phyloP scores from a whole-genome alignment of 1,140 invertebrate species.

The Gryon sp. region DNA sequence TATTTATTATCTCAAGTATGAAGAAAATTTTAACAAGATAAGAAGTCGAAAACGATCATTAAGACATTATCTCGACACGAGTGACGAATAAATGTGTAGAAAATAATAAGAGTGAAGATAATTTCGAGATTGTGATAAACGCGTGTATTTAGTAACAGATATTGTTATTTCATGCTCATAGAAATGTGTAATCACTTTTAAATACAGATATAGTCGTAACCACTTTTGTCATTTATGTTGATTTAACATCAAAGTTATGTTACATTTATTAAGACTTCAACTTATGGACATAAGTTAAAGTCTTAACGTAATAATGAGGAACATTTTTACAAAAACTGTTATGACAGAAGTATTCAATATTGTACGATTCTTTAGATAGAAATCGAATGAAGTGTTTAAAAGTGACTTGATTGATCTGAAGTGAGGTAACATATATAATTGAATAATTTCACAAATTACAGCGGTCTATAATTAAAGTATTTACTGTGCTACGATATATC shows the following conservation, averaged over 20 bases:
- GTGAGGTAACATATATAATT: constrained; percentile 7
- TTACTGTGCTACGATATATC: no score
- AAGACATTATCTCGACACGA: constrained; percentile 21
- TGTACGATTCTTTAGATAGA: constrained; percentile 12
- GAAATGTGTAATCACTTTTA: constrained; percentile 5
- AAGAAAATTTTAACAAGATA: constrained; percentile 22
- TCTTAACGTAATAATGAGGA: no score
- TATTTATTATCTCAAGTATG: constrained; percentile 1
- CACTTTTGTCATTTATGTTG: no score
- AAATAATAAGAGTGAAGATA: constrained; percentile 28
- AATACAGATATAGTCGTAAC: no score
- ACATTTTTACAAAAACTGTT: no score
- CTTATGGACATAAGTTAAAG: no score
- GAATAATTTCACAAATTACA: constrained; percentile 29
- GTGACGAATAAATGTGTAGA: constrained; percentile 16
- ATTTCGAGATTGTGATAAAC: background rate
- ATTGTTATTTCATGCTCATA: constrained; percentile 24
- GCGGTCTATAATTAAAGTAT: constrained; percentile 20
- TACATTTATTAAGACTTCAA: no score
- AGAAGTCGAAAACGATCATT: constrained; percentile 28
- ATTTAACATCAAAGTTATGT: no score
- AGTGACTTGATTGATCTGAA: background rate
- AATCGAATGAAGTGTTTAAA: constrained; percentile 9
- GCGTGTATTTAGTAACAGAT: constrained; percentile 19
- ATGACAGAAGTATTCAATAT: constrained; percentile 1